A percentile compares a stretch with the other conserved stretches of the same genome.
phyloP scores from a whole-genome alignment of 2,797 vertebrate species.

The Toxotes lorentzi region DNA sequence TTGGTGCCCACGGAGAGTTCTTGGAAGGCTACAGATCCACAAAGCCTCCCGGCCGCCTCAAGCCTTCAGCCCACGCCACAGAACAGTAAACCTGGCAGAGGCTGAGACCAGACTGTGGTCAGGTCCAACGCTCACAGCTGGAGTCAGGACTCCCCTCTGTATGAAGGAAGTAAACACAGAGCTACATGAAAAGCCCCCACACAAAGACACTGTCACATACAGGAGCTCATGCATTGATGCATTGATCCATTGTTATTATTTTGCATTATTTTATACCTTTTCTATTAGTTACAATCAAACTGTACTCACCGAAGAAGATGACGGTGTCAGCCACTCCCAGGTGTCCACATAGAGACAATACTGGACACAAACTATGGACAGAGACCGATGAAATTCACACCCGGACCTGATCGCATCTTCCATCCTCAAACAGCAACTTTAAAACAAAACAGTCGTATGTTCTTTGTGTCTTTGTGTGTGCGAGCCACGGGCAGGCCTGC shows the following conservation, averaged over 20 bases:
- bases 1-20: slow-evolving; percentile 61
- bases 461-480: background rate
- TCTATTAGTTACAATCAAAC: no score
- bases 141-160: slow-evolving; percentile 36
- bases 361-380: background rate
- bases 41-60: slow-evolving; percentile 48
- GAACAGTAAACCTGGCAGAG: slow-evolving; percentile 72
- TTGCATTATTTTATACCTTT: no score
- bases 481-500: background rate
- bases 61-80: slow-evolving; percentile 58
- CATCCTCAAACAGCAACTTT: background rate
- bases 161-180: slow-evolving; percentile 22
- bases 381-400: background rate
- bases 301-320: background rate
- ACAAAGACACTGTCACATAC: background rate
- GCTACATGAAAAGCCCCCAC: slow-evolving; percentile 3
- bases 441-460: background rate
- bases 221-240: background rate
- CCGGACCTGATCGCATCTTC: background rate
- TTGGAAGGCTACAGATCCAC: slow-evolving; percentile 62
- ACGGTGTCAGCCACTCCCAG: background rate
- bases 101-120: slow-evolving; percentile 74
- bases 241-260: no score
- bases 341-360: background rate
- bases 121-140: slow-evolving; percentile 35